A percentile compares a stretch with the other conserved stretches of the same genome.
Evolutionary conservation across 2,113 vertebrate species (phyloP).

Genomic region (Oncorhynchus tshawytscha): DNA sequence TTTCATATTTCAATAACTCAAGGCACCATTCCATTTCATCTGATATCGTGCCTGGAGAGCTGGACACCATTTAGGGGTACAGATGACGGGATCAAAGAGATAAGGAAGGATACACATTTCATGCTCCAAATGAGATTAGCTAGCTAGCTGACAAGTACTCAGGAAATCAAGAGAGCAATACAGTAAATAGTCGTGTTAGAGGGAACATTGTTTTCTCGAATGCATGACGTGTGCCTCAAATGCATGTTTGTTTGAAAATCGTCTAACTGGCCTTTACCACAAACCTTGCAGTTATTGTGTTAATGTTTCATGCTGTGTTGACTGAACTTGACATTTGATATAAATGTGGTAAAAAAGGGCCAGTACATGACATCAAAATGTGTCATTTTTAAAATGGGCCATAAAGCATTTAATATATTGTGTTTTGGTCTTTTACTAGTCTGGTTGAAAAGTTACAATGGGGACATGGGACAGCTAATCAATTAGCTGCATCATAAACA

Average conservation of each 20-base stretch:
- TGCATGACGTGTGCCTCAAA: background rate
- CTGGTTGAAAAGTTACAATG: background rate
- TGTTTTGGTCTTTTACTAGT: background rate
- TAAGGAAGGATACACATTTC: background rate
- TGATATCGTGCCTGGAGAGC: too few relatives aligned
- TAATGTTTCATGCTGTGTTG: background rate
- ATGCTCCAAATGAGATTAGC: background rate
- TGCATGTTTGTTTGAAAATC: background rate
- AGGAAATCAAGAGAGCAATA: background rate
- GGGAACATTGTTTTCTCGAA: background rate
- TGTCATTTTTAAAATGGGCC: background rate
- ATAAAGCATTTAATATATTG: background rate
- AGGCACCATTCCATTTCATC: too few relatives aligned
- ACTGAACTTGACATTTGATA: constrained; percentile 6
- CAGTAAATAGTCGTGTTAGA: background rate
- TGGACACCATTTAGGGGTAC: background rate
- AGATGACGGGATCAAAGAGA: background rate
- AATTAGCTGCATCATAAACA: background rate
- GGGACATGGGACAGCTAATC: background rate
- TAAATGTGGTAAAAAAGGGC: background rate
- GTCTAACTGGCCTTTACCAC: background rate
- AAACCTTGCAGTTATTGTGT: background rate
- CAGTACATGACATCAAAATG: background rate
- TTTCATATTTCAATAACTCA: too few relatives aligned
- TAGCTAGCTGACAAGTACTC: background rate